A percentile compares a stretch with the other conserved stretches of the same genome.
Conservation (phyloP, 2,797 vertebrate genomes). For the Acanthurus lineatus region DNA sequence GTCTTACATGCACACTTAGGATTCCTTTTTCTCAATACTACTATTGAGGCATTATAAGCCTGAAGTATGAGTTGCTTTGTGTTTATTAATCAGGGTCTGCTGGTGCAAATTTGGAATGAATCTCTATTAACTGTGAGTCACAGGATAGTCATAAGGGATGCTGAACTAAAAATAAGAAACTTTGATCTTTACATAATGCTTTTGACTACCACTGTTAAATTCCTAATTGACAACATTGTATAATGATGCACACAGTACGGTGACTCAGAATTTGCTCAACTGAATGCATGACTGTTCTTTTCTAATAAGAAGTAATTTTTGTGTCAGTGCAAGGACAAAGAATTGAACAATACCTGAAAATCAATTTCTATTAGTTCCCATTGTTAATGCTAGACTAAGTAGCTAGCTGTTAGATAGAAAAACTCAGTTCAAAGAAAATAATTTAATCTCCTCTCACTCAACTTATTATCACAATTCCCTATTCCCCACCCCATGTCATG, state of each 20-base stretch:
- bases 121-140: constrained; percentile 36
- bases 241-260: constrained; percentile 16
- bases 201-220: constrained; percentile 40
- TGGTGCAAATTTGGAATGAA: constrained; percentile 39
- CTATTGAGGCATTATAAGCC: constrained; percentile 17
- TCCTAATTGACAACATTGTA: constrained; percentile 52
- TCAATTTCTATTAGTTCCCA: constrained; percentile 37
- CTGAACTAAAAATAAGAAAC: constrained; percentile 56
- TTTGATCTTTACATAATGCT: constrained; percentile 56
- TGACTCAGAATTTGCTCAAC: constrained; percentile 31
- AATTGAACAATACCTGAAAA: constrained; percentile 43
- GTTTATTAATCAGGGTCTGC: constrained; percentile 48
- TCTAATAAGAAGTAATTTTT: constrained; percentile 20
- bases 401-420: constrained; percentile 45
- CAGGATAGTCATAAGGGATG: constrained; percentile 38
- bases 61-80: constrained; percentile 45
- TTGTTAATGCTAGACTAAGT: constrained; percentile 43
- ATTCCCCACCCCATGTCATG: constrained; percentile 32
- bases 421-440: constrained; percentile 32
- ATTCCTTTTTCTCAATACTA: constrained; percentile 10
- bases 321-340: constrained; percentile 17
- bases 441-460: constrained; percentile 52
- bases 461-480: constrained; percentile 39
- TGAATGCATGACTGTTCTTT: constrained; percentile 14
- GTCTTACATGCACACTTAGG: constrained; percentile 18